These are phyloP conservation scores for Drosophila neocordata DNA, from an alignment of 1,140 invertebrate genomes.

Conservation along the genomic window DNA sequence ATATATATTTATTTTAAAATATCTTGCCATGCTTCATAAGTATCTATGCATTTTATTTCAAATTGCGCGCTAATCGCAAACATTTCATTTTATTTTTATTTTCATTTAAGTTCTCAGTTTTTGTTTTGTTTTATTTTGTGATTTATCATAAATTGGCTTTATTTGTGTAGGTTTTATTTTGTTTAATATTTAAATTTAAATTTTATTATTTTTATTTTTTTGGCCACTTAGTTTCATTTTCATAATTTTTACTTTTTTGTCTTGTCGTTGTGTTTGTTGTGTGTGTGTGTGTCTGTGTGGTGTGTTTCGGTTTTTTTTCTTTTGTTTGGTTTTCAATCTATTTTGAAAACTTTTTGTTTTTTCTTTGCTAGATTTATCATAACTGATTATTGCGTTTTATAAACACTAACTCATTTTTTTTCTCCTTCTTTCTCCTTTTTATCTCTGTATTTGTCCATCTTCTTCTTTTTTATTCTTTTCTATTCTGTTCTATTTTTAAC, in stretches of 20 bases:
- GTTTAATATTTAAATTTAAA: background rate
- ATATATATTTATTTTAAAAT: constrained; percentile 8
- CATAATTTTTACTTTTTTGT: constrained; percentile 32
- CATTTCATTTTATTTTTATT: background rate
- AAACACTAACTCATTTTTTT: constrained; percentile 62
- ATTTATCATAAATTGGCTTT: constrained; percentile 7
- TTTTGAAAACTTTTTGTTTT: constrained; percentile 54
- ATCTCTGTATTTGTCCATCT: background rate
- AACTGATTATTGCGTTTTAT: constrained; percentile 79
- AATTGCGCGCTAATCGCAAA: constrained; percentile 17
- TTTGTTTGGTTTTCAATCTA: constrained; percentile 10
- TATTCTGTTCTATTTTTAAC: constrained; percentile 67
- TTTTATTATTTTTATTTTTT: constrained; percentile 37
- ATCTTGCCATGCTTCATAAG: constrained; percentile 6
- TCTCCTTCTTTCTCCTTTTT: background rate
- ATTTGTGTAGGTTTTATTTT: constrained; percentile 10
- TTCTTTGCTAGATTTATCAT: constrained; percentile 59
- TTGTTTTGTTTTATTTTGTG: background rate
- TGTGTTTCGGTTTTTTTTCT: constrained; percentile 5
- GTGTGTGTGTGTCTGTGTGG: constrained; percentile 18
- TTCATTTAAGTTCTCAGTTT: background rate
- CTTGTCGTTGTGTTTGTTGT: constrained; percentile 37
- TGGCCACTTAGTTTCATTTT: constrained; percentile 74
- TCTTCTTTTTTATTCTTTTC: constrained; percentile 17
- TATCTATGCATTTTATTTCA: background rate